Evolutionary conservation across 2,888 invertebrate species (phyloP), one percentile per base, ranked within the genome.

Genomic region (Drosophila emarginata): DNA sequence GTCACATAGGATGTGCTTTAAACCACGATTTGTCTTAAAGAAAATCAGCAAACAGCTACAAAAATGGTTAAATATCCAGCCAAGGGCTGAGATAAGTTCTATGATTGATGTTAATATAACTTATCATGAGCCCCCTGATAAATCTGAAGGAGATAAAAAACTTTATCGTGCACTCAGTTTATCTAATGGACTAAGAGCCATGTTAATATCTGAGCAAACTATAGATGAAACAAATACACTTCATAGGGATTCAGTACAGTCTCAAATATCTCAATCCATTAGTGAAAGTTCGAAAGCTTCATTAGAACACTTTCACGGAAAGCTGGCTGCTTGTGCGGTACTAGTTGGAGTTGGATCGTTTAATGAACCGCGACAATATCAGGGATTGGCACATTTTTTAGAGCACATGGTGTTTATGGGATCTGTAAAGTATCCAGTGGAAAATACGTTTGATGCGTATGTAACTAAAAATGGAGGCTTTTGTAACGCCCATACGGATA

Each of bases 351-450:
- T 95, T n/a, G 97, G 97, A 1, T 93, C 93, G 81, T 97, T 96
- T 91, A 95, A 95, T 87, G 96, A 97, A 91, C 96, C 96, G 0
- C 91, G 93, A 93, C 81, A 94, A 95, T 94, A 96, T 63, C 96
- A 95, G 80, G 97, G 97, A 0, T 90, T 97, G 89, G 96, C 97
- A 0, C 97, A 97, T 90, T 97, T 97, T 91, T 93, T 97, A 2
- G 97, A 97, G 86, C 97, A 97, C 89, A 97, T 98, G 97, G 91
- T 98, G 18, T 98, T 98, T 89, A 98, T 98, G 97, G 98, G 98
- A 23, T 97, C 97, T 79, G 93, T 95, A 88, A 97, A 97, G 89
- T 98, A 95, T 91, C 97, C 97, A 96, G 6, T 93, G 87, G 97
- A 98, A 92, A 97, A 97, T 91, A 95, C 95, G 73, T 96, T 97